A percentile compares a stretch with the other conserved stretches of the same genome.
Evolutionary conservation across 2,113 vertebrate genomes (phyloP).

Genomic region (Eira barbara): DNA sequence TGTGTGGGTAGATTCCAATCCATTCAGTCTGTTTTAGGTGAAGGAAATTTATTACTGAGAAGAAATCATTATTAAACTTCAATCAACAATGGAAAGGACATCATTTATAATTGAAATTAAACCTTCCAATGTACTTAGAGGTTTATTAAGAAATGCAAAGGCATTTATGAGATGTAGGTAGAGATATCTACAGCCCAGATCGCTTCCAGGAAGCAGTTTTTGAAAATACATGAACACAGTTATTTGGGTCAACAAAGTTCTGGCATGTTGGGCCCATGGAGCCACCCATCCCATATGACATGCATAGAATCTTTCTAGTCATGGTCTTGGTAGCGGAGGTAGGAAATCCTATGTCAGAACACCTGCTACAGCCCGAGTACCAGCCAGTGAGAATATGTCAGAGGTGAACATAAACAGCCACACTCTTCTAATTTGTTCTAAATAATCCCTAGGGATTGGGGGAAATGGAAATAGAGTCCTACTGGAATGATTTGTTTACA

Average conservation of each 20-base stretch:
- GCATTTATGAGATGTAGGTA: not conserved
- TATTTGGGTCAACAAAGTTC: not conserved
- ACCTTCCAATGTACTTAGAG: not conserved
- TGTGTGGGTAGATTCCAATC: constrained; percentile 63
- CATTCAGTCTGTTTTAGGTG: constrained; percentile 64
- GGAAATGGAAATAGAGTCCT: not conserved
- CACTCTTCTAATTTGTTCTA: not conserved
- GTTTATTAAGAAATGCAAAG: not conserved
- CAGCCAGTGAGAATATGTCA: not conserved
- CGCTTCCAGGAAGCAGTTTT: not conserved
- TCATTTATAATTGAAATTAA: not conserved
- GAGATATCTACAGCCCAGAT: not conserved
- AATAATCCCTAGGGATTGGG: not conserved
- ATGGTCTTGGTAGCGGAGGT: not conserved
- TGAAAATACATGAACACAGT: not conserved
- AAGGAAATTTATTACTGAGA: constrained; percentile 57
- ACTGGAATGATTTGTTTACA: not conserved
- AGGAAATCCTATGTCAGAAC: not conserved
- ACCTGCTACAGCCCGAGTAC: not conserved
- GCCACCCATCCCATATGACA: not conserved
- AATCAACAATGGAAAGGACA: constrained; percentile 49
- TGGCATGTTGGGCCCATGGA: not conserved
- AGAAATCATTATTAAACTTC: constrained; percentile 48
- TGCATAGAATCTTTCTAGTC: not conserved
- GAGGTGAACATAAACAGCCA: not conserved